phyloP scores from a whole-genome alignment of 1,140 invertebrate species.

The Gryllus bimaculatus region DNA sequence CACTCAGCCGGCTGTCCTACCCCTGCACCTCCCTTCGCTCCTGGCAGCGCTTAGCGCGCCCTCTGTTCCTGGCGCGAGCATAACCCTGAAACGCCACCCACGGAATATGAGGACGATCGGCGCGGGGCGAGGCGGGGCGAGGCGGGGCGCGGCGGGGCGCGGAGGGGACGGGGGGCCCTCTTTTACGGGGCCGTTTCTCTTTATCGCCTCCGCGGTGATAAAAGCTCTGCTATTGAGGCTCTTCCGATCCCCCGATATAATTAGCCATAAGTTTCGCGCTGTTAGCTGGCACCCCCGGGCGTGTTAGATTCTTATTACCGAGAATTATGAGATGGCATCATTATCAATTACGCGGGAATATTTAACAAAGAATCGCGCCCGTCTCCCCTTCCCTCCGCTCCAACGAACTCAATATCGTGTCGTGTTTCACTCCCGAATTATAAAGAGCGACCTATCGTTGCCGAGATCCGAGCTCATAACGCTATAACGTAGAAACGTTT shows the following conservation, averaged over 20 bases:
- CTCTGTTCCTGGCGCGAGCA: background rate
- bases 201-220: background rate
- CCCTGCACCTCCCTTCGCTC: background rate
- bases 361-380: background rate
- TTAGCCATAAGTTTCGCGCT: constrained; percentile 3
- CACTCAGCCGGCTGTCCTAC: background rate
- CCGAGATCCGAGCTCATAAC: background rate
- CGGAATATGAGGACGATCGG: background rate
- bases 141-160: too few species aligned
- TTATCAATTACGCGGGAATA: background rate
- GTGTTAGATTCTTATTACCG: background rate
- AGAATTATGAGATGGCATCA: background rate
- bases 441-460: background rate
- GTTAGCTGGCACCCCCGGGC: background rate
- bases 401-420: background rate
- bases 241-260: background rate
- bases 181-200: background rate
- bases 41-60: background rate
- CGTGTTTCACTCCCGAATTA: background rate
- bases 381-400: background rate
- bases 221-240: background rate
- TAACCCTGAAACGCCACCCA: background rate
- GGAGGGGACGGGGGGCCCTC: too few species aligned
- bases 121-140: too few species aligned
- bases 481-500: background rate